Evolutionary conservation across 2,797 vertebrate species (phyloP), one percentile per base, ranked within the genome.

Genomic region (Phoxinus dragarum): DNA sequence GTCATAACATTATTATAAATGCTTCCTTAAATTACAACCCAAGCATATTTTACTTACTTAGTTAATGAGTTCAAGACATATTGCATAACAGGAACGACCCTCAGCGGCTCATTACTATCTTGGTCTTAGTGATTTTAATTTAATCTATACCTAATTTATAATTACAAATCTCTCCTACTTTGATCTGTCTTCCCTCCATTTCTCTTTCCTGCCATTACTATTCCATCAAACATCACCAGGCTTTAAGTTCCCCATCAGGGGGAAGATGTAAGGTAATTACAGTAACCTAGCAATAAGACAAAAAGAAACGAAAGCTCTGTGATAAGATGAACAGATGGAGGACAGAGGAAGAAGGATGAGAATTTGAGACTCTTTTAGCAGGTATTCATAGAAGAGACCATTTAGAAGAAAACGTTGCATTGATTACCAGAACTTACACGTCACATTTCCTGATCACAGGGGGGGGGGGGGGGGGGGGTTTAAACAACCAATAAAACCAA

Each of bases 261-360:
- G 68, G 36, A 74, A 59, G 49, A 44, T 69, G 49, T 23, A 67
- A 64, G 69, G 67, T 68, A 81, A 85, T 89, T 83, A 69, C 52
- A 78, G 80, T 88, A 90, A 86, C 78, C 86, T 86, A 82, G 85
- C 78, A 86, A 69, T 88, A 85, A 68, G 69, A 69, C n/a, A 31
- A 67, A 67, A 66, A 3, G 54, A 47, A 47, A 47, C 1, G 44
- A 49, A 49, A 49, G 47, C 4, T 27, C 69, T 40, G 23, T 17
- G 36, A 76, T 42, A 36, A 3, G 56, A 40, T 77, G 75, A 86
- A 69, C 79, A 88, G 84, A 81, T 87, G 85, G 84, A 85, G 38
- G 68, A 72, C 27, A 78, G 66, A 34, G 47, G 36, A n/a, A 69
- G 77, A 81, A 44, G 21, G 77, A 82, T 71, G 56, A 85, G 42